Percentiles rank a stretch among this genome's conserved stretches.
Evolutionary conservation across 1,140 invertebrate genomes (phyloP).

Genomic region (Sitophilus oryzae): DNA sequence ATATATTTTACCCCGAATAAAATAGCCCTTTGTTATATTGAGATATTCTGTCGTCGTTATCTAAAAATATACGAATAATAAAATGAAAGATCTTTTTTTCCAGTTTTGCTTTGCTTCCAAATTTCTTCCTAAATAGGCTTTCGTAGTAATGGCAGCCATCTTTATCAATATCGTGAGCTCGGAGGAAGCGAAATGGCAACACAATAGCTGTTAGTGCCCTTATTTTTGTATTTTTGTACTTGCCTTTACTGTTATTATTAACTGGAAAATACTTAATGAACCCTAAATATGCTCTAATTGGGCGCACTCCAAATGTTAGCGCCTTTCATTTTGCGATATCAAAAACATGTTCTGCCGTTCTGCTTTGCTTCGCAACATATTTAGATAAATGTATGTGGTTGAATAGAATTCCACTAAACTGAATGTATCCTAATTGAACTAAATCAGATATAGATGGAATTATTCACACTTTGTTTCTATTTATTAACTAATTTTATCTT

Average conservation of each 20-base stretch:
- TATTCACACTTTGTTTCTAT: no score
- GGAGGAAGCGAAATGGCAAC: constrained; percentile 11
- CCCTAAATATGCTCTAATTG: no score
- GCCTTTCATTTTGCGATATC: no score
- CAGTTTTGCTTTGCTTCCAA: constrained; percentile 2
- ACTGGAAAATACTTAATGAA: constrained; percentile 4
- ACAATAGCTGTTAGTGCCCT: constrained; percentile 13
- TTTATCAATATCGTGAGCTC: constrained; percentile 15
- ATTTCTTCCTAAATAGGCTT: constrained; percentile 8
- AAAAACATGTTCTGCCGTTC: no score
- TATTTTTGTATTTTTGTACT: constrained; percentile 18
- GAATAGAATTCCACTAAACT: no score
- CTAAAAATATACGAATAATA: background rate
- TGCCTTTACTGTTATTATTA: constrained; percentile 5
- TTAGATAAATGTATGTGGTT: no score
- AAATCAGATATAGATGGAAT: no score
- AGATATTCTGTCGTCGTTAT: background rate
- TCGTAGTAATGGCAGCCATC: constrained; percentile 6
- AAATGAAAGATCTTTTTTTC: background rate
- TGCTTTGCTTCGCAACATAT: no score
- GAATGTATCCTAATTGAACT: no score
- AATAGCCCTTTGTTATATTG: background rate
- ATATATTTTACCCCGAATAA: background rate
- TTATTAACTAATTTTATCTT: no score
- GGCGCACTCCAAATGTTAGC: no score